Base-by-base conservation (phyloP, 2,888 invertebrate genomes). In the Tipula confusa region DNA sequence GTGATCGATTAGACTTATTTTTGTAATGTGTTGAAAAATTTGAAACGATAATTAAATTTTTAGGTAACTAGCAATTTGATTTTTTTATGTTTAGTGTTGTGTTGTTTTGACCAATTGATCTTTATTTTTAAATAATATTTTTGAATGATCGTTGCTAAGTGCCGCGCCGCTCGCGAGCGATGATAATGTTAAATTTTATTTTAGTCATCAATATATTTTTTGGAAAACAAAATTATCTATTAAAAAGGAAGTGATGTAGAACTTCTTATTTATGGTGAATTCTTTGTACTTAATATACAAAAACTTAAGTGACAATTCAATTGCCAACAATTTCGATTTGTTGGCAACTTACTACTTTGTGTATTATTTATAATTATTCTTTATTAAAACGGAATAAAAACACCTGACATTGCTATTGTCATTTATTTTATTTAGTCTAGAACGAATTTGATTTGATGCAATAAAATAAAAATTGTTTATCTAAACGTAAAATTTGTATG, bases 331-430 rank as follows among this genome's bases (percentile, higher is more conserved):
- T 1, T 64, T 64, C 7, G 24, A 64, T 64, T 64, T 24, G 7
- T 64, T 64, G 64, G 64, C 64, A 64, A 24, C 43, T n/a, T n/a
- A n/a, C n/a, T n/a, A n/a, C n/a, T 15, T n/a, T 43, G n/a, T 43
- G 43, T 4, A 7, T 38, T 24, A 64, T n/a, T n/a, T n/a, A n/a
- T n/a, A n/a, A n/a, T n/a, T n/a, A 18, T 64, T 64, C 43, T 43
- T 64, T 64, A 64, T 64, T 64, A 64, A 64, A 24, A 64, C 64
- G 64, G 64, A 64, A 64, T 64, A 64, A 24, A 64, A 64, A 24
- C 64, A 9, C 9, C 64, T 64, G 64, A 7, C 64, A 64, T 64
- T 64, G 64, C 18, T 64, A 24, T 64, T 64, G 64, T 24, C 64
- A 11, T 64, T 64, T 64, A 64, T 9, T 64, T 9, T 24, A 9